phyloP scores from a whole-genome alignment of 2,797 vertebrate species.

The Lates japonicus region DNA sequence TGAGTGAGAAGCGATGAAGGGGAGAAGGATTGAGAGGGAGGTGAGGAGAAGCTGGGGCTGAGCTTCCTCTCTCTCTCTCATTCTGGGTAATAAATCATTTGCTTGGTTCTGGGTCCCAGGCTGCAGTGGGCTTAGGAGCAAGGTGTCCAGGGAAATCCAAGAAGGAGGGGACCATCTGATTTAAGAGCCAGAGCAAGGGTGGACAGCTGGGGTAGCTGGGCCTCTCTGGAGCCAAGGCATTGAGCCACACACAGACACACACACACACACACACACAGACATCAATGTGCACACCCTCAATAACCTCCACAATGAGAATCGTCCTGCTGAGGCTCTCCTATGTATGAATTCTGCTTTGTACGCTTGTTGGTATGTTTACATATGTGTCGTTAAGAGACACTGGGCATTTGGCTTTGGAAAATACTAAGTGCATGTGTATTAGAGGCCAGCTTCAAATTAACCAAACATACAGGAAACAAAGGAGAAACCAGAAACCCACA shows the following conservation, averaged over 20 bases:
- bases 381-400: conserved; percentile 12
- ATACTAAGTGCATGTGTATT: not conserved
- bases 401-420: not conserved
- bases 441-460: conserved; percentile 16
- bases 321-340: conserved; percentile 3
- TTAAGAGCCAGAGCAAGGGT: conserved; percentile 70
- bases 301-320: conserved; percentile 15
- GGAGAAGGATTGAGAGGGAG: conserved; percentile 57
- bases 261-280: not conserved
- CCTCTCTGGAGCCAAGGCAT: conserved; percentile 47
- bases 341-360: conserved; percentile 14
- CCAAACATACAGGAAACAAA: conserved; percentile 13
- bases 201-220: conserved; percentile 64
- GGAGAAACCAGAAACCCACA: conserved; percentile 11
- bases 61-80: conserved; percentile 32
- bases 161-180: conserved; percentile 69
- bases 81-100: conserved; percentile 74
- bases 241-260: conserved; percentile 16
- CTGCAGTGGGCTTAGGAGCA: conserved; percentile 60
- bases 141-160: conserved; percentile 71
- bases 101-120: conserved; percentile 62
- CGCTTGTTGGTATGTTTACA: not conserved
- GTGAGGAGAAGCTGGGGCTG: conserved; percentile 54
- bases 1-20: conserved; percentile 62
- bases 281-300: not conserved